Evolutionary conservation across 2,797 vertebrate genomes (phyloP).

Genomic region (Myotis pilosus): DNA sequence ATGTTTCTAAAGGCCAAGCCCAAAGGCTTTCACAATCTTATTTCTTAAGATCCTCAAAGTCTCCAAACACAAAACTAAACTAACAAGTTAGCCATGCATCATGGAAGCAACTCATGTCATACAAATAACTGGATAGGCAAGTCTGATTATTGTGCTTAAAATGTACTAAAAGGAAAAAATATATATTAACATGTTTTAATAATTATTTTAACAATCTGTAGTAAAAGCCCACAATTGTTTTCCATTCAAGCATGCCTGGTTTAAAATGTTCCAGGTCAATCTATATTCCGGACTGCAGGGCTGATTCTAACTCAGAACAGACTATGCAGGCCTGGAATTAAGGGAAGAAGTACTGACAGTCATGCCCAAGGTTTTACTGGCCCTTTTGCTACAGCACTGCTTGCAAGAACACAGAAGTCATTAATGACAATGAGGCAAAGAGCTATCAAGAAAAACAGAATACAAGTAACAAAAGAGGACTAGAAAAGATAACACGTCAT

Average conservation of each 20-base stretch:
- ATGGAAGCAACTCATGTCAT: constrained; percentile 61
- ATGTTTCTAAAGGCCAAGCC: constrained; percentile 67
- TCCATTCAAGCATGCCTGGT: constrained; percentile 45
- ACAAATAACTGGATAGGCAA: constrained; percentile 45
- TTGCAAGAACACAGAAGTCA: constrained; percentile 7
- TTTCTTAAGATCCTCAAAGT: constrained; percentile 56
- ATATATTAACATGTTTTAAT: constrained; percentile 2
- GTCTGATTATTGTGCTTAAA: constrained; percentile 57
- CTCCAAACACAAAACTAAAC: constrained; percentile 54
- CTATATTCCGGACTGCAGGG: not conserved
- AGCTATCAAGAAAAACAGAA: not conserved
- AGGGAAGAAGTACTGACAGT: not conserved
- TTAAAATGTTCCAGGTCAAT: constrained; percentile 51
- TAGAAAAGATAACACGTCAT: not conserved
- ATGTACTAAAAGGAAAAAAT: constrained; percentile 10
- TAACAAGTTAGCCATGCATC: constrained; percentile 54
- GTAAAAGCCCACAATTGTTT: constrained; percentile 41
- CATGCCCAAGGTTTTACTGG: not conserved
- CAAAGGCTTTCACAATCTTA: constrained; percentile 68
- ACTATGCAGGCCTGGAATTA: not conserved
- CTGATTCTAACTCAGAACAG: constrained; percentile 42
- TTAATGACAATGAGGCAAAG: constrained; percentile 59
- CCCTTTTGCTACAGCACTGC: not conserved
- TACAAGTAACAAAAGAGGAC: not conserved
- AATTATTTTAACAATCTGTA: constrained; percentile 20